phyloP scores from a whole-genome alignment of 2,888 invertebrate species.

The Xiphydria camelus region DNA sequence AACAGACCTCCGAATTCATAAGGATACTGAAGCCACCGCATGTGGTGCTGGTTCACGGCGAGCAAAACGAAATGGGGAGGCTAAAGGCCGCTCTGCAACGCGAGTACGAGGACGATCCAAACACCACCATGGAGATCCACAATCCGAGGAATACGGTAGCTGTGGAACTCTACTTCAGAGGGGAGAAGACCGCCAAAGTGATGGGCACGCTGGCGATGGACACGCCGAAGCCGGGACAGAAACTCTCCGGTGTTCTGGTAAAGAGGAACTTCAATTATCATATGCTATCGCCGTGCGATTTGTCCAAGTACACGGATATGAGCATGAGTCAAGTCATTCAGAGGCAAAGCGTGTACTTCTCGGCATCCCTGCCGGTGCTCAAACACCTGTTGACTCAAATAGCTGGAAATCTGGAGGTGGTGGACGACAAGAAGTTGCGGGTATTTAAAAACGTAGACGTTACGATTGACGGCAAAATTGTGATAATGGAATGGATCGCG shows the following conservation, averaged over 20 bases:
- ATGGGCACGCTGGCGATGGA: constrained; percentile 91
- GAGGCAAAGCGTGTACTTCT: constrained; percentile 87
- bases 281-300: constrained; percentile 85
- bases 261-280: constrained; percentile 99
- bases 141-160: constrained; percentile 96
- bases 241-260: constrained; percentile 89
- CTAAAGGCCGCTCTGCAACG: constrained; percentile 91
- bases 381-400: constrained; percentile 79
- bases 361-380: constrained; percentile 72
- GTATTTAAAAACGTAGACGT: constrained; percentile 86
- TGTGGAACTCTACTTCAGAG: constrained; percentile 91
- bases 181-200: constrained; percentile 98
- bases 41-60: constrained; percentile 96
- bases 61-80: constrained; percentile 98
- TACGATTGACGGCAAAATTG: constrained; percentile 77
- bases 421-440: constrained; percentile 75
- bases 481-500: constrained; percentile 92
- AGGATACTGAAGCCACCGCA: constrained; percentile 92
- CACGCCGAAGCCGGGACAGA: constrained; percentile 75
- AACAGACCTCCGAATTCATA: constrained; percentile 97
- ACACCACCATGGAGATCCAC: constrained; percentile 83
- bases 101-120: constrained; percentile 87
- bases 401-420: constrained; percentile 72
- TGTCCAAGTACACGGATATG: constrained; percentile 96
- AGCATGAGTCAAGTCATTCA: constrained; percentile 92